Percentiles rank a stretch among this genome's conserved stretches.
These are phyloP conservation scores for Lochmaea capreae DNA, from an alignment of 2,888 invertebrate genomes.

Conservation along the genomic window DNA sequence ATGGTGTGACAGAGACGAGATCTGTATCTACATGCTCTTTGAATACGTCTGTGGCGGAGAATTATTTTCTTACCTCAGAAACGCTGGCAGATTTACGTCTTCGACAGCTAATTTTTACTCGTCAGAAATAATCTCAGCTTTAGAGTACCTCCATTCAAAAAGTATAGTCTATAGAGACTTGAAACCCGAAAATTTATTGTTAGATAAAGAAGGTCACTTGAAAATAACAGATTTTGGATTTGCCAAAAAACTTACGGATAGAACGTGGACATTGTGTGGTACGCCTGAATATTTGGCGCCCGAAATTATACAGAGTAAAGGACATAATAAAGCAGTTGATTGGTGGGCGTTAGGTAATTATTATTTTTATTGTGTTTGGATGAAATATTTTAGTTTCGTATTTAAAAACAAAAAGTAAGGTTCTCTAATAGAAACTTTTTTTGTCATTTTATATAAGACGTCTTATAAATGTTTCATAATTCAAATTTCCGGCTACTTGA, in stretches of 20 bases:
- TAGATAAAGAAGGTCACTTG: slow-evolving; percentile 93
- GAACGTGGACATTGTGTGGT: slow-evolving; percentile 97
- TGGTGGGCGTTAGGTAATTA: slow-evolving; percentile 96
- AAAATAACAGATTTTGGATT: slow-evolving; percentile 99
- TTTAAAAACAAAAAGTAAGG: not conserved
- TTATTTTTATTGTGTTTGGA: not conserved
- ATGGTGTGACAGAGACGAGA: slow-evolving; percentile 92
- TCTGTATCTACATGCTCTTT: slow-evolving; percentile 95
- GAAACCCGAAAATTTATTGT: slow-evolving; percentile 93
- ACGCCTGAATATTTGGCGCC: slow-evolving; percentile 98
- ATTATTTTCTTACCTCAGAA: slow-evolving; percentile 93
- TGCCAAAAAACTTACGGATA: slow-evolving; percentile 92
- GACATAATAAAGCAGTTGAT: slow-evolving; percentile 98
- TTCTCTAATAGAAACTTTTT: not conserved
- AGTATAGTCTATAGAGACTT: slow-evolving; percentile 90
- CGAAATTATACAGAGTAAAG: slow-evolving; percentile 97
- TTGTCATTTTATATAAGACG: too few species aligned
- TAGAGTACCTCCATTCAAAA: slow-evolving; percentile 93
- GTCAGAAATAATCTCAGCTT: slow-evolving; percentile 91
- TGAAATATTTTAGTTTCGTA: not conserved
- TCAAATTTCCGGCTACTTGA: too few species aligned
- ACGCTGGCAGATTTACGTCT: slow-evolving; percentile 89
- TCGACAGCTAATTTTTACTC: slow-evolving; percentile 92
- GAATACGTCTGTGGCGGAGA: slow-evolving; percentile 98
- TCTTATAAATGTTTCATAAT: too few species aligned